A percentile compares a stretch with the other conserved stretches of the same genome.
These are phyloP conservation scores for Crax fasciolata DNA, from an alignment of 2,797 vertebrate genomes.

Conservation along the genomic window DNA sequence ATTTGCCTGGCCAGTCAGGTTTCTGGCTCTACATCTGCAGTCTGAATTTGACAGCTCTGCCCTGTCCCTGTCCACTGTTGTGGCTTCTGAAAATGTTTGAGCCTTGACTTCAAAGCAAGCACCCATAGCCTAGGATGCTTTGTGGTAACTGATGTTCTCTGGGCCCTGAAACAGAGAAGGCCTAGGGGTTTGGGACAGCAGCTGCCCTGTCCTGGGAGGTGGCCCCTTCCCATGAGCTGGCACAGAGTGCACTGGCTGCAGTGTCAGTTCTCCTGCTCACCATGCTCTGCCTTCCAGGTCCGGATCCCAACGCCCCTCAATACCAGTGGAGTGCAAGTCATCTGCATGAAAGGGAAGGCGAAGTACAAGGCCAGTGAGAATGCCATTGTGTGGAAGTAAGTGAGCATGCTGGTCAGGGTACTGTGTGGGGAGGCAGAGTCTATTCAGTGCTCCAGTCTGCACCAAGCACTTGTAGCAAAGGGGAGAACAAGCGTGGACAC, in stretches of 20 bases:
- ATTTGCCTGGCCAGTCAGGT: not conserved
- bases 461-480: fast-evolving
- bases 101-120: not conserved
- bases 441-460: not conserved
- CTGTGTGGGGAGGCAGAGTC: not conserved
- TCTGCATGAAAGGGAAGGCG: constrained; percentile 99
- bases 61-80: not conserved
- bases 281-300: constrained; percentile 84
- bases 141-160: not conserved
- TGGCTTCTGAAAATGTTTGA: not conserved
- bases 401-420: not conserved
- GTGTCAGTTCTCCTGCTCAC: not conserved
- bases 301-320: constrained; percentile 98
- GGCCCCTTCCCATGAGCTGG: not conserved
- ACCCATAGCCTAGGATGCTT: not conserved
- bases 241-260: not conserved
- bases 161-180: not conserved
- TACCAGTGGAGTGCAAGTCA: constrained; percentile 98
- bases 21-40: not conserved
- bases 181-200: not conserved
- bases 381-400: constrained; percentile 99
- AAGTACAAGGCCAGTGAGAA: constrained; percentile 99
- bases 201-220: not conserved
- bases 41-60: not conserved
- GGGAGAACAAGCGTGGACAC: not conserved